These are phyloP conservation scores for Tenualosa ilisha DNA, from an alignment of 2,797 vertebrate genomes.

Conservation along the genomic window DNA sequence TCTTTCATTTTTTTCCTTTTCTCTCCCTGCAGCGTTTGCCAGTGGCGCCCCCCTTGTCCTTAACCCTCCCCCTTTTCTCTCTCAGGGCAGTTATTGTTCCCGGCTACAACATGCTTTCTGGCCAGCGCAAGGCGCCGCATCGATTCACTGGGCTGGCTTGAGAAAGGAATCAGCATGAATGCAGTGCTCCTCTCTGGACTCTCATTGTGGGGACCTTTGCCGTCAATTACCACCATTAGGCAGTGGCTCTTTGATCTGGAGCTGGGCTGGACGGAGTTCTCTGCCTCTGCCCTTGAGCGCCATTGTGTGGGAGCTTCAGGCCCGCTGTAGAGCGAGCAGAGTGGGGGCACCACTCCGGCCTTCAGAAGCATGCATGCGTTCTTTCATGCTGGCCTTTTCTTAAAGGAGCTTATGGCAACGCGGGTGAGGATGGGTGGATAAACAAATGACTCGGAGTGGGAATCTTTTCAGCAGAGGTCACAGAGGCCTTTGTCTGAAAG, in stretches of 20 bases:
- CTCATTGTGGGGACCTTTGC: conserved; percentile 62
- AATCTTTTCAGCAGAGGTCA: not conserved
- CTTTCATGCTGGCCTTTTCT: not conserved
- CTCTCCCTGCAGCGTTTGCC: not conserved
- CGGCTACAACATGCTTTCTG: conserved; percentile 60
- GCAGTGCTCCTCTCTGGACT: conserved; percentile 64
- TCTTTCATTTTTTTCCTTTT: no score
- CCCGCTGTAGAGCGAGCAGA: not conserved
- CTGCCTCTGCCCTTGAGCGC: conserved; percentile 26
- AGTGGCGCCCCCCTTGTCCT: conserved; percentile 6
- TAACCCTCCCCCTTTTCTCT: not conserved
- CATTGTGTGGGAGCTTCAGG: not conserved
- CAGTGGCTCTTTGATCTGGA: conserved; percentile 11
- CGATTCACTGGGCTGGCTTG: conserved; percentile 69
- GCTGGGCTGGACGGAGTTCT: conserved; percentile 7
- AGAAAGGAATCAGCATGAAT: conserved; percentile 64
- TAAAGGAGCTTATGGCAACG: not conserved
- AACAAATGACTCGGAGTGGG: not conserved
- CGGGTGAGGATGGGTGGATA: no score
- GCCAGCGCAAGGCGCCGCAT: conserved; percentile 74
- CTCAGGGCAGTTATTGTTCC: conserved; percentile 49
- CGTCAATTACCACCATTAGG: conserved; percentile 73
- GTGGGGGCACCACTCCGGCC: not conserved
- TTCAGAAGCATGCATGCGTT: not conserved
- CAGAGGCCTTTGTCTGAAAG: not conserved